A percentile compares a stretch with the other conserved stretches of the same genome.
phyloP scores from a whole-genome alignment of 2,797 vertebrate species.

The Falco concolor region DNA sequence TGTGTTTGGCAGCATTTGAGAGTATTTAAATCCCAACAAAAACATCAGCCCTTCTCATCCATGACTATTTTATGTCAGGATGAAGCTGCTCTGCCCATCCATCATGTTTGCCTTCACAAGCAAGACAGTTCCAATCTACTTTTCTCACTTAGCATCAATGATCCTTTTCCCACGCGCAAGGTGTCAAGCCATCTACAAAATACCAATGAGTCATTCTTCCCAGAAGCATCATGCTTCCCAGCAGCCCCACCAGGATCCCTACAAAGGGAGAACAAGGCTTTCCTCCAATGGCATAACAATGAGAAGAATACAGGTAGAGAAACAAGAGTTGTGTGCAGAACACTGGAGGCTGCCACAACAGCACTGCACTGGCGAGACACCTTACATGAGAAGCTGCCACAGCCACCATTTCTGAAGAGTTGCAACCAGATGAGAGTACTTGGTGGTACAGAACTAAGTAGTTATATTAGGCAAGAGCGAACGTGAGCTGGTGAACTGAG shows the following conservation, averaged over 20 bases:
- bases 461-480: neutral
- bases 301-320: neutral
- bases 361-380: neutral
- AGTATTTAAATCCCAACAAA: neutral
- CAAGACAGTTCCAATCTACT: neutral
- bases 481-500: neutral
- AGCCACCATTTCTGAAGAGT: neutral
- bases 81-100: neutral
- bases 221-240: neutral
- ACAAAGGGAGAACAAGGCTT: neutral
- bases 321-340: neutral
- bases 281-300: neutral
- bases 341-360: neutral
- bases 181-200: neutral
- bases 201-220: neutral
- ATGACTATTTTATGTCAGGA: neutral
- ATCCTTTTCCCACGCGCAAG: neutral
- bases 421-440: neutral
- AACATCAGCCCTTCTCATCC: neutral
- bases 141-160: neutral
- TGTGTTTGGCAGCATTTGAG: neutral
- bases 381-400: neutral
- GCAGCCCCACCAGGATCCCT: neutral
- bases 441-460: neutral
- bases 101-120: neutral